phyloP scores from a whole-genome alignment of 2,797 vertebrate genomes.

The Pipistrellus kuhlii region DNA sequence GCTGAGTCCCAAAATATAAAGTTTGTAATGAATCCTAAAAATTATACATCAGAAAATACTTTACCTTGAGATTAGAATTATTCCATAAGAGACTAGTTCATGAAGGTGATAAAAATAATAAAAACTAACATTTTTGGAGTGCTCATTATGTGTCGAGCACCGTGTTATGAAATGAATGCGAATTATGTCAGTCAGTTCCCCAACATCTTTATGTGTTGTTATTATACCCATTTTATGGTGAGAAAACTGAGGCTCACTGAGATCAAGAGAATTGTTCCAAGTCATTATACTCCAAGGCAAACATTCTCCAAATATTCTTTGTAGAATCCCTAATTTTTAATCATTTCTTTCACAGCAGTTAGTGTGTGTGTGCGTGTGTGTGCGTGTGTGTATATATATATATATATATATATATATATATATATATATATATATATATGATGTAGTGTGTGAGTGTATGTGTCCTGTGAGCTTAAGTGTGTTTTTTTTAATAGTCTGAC shows the following conservation, averaged over 20 bases:
- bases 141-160: neutral
- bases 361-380: neutral
- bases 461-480: neutral
- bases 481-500: neutral
- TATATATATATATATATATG: neutral
- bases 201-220: neutral
- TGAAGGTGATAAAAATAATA: neutral
- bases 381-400: neutral
- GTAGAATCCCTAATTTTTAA: neutral
- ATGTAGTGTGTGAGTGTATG: neutral
- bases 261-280: neutral
- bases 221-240: neutral
- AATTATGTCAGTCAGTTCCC: neutral
- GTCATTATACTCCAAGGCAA: neutral
- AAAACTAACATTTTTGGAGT: neutral
- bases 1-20: neutral
- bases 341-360: neutral
- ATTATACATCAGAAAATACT: neutral
- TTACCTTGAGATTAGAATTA: neutral
- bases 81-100: neutral
- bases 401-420: neutral
- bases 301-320: slow-evolving; percentile 1
- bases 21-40: neutral
- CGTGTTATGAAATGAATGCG: neutral
- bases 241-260: neutral